Percentiles rank a stretch among this genome's conserved stretches.
phyloP scores from a whole-genome alignment of 2,888 invertebrate species.

The Gari tellinella region DNA sequence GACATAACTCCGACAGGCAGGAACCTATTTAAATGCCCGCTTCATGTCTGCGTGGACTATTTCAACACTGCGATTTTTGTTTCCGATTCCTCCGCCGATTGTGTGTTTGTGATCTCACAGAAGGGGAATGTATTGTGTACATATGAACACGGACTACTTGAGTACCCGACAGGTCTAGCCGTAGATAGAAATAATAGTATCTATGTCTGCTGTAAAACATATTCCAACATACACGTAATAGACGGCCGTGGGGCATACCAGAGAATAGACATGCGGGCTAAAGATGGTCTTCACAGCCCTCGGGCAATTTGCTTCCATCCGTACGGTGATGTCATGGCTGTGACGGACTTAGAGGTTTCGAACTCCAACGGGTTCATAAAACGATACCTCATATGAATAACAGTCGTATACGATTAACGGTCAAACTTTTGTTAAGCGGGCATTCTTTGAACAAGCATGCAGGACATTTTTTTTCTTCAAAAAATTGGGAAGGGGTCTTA shows the following conservation, averaged over 20 bases:
- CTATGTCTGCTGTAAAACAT: slow-evolving; percentile 43
- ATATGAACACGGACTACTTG: slow-evolving; percentile 37
- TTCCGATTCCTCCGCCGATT: slow-evolving; percentile 45
- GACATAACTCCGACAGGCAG: slow-evolving; percentile 23
- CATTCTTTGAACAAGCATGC: too few species aligned
- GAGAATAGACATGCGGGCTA: slow-evolving; percentile 13
- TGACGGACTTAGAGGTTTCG: slow-evolving; percentile 41
- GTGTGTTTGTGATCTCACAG: slow-evolving; percentile 35
- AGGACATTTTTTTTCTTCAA: too few species aligned
- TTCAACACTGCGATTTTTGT: slow-evolving; percentile 51
- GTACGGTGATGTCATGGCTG: slow-evolving; percentile 33
- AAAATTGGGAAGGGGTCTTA: too few species aligned
- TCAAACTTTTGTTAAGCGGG: too few species aligned
- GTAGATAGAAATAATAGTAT: slow-evolving; percentile 54
- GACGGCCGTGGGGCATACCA: slow-evolving; percentile 33
- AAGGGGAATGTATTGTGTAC: slow-evolving; percentile 39
- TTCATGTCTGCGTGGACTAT: slow-evolving; percentile 48
- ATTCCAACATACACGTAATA: slow-evolving; percentile 47
- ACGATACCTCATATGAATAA: too few species aligned
- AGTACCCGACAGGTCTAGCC: slow-evolving; percentile 52
- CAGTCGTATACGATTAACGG: too few species aligned
- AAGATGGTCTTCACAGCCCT: slow-evolving; percentile 30
- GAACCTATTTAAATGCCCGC: slow-evolving; percentile 50
- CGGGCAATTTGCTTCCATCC: slow-evolving; percentile 52
- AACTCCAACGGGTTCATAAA: slow-evolving; percentile 37